Conservation (phyloP, 1,140 invertebrate species). For the honey bee (Apis mellifera) region DNA sequence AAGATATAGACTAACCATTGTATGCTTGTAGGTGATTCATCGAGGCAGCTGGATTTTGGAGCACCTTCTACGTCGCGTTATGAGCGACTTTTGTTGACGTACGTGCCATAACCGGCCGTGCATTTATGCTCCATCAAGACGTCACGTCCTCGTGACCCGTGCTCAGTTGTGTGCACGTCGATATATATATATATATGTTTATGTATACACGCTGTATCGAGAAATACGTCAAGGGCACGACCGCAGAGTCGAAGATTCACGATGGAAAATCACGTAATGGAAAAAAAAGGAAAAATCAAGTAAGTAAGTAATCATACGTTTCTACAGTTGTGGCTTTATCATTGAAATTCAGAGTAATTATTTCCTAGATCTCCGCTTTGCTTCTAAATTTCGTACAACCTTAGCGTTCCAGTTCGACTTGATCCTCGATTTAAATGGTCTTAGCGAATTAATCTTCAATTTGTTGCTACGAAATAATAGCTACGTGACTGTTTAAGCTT, state of each 20-base stretch:
- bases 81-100: conserved; percentile 28
- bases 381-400: background rate
- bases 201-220: conserved; percentile 11
- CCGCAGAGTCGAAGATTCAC: conserved; percentile 6
- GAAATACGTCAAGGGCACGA: conserved; percentile 38
- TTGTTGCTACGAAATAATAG: too few relatives aligned
- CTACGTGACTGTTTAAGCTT: background rate
- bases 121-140: conserved; percentile 10
- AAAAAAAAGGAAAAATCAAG: conserved; percentile 3
- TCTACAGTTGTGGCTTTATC: background rate
- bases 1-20: background rate
- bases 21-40: conserved; percentile 22
- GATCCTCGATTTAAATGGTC: background rate
- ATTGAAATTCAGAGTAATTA: background rate
- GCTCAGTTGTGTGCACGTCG: conserved; percentile 3
- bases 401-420: background rate
- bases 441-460: background rate
- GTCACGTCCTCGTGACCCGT: conserved; percentile 39
- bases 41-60: conserved; percentile 1
- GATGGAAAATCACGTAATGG: conserved; percentile 42
- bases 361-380: background rate
- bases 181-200: background rate
- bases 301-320: background rate
- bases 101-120: background rate
- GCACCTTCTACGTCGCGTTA: background rate